phyloP scores from a whole-genome alignment of 2,113 vertebrate species.

The Catharus bicknelli region DNA sequence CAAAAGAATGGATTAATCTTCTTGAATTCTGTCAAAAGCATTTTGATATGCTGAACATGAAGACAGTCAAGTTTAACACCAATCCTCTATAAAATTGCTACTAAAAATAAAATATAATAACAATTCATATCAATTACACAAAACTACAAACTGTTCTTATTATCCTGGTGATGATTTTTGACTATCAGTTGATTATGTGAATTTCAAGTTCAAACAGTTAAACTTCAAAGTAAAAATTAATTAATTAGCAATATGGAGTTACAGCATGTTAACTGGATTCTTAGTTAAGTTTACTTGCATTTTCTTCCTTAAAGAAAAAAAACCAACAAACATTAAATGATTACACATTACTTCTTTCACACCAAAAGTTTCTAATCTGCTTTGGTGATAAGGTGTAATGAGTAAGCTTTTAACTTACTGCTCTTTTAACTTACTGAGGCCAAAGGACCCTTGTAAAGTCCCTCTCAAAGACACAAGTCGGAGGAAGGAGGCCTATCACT shows the following conservation, averaged over 20 bases:
- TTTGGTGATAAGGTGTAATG: background rate
- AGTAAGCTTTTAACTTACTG: slow-evolving; percentile 17
- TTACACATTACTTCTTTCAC: background rate
- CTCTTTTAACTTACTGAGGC: background rate
- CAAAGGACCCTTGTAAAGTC: background rate
- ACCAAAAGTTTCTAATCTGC: background rate
- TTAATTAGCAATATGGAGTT: background rate
- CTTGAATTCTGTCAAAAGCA: background rate
- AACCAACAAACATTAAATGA: background rate
- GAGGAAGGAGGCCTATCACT: background rate
- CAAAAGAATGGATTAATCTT: background rate
- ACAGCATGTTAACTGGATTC: background rate
- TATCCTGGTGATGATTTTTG: background rate
- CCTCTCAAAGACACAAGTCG: background rate
- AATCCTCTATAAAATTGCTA: background rate
- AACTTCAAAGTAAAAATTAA: background rate
- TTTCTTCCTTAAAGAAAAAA: background rate
- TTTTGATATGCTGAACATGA: background rate
- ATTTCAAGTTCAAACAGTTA: background rate
- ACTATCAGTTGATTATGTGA: background rate
- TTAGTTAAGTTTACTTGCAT: background rate
- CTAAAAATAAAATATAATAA: background rate
- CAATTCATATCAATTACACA: background rate
- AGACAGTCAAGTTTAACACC: background rate
- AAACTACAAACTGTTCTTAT: background rate